phyloP scores from a whole-genome alignment of 2,888 invertebrate genomes.

The Bembecia ichneumoniformis region DNA sequence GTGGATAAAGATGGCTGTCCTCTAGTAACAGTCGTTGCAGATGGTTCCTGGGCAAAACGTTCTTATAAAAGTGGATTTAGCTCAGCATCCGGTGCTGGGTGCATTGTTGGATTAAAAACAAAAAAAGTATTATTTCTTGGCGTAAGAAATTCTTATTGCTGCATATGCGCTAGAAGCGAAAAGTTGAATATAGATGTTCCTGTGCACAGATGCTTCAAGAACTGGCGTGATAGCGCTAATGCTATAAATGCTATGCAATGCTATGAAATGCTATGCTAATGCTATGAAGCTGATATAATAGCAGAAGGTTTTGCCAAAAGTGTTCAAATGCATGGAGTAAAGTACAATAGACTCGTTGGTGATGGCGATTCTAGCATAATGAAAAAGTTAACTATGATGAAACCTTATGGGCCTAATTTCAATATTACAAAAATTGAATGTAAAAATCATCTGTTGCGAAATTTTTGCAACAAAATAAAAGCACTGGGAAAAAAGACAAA shows the following conservation, averaged over 20 bases:
- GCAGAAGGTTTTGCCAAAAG: not conserved
- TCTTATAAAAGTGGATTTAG: slow-evolving; percentile 1
- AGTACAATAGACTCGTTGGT: not conserved
- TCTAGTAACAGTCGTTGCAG: slow-evolving; percentile 1
- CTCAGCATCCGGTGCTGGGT: slow-evolving; percentile 1
- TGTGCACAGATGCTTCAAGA: not conserved
- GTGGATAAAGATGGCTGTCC: slow-evolving; percentile 1
- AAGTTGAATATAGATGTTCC: not conserved
- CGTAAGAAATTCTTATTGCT: slow-evolving; percentile 4
- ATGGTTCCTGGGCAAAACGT: slow-evolving; percentile 5
- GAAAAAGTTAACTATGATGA: too few species aligned
- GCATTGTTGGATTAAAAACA: slow-evolving; percentile 3
- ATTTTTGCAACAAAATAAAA: too few species aligned
- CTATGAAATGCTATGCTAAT: too few species aligned
- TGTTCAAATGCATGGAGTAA: not conserved
- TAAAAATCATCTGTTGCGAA: too few species aligned
- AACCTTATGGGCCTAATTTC: too few species aligned
- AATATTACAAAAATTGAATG: too few species aligned
- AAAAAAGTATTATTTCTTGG: slow-evolving; percentile 4
- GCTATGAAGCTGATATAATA: slow-evolving; percentile 4
- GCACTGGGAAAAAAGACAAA: too few species aligned
- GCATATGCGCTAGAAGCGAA: not conserved
- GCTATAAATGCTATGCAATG: too few species aligned
- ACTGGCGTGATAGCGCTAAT: not conserved
- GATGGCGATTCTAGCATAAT: not conserved